Conservation (phyloP, 2,888 invertebrate species). For the Patella pellucida region DNA sequence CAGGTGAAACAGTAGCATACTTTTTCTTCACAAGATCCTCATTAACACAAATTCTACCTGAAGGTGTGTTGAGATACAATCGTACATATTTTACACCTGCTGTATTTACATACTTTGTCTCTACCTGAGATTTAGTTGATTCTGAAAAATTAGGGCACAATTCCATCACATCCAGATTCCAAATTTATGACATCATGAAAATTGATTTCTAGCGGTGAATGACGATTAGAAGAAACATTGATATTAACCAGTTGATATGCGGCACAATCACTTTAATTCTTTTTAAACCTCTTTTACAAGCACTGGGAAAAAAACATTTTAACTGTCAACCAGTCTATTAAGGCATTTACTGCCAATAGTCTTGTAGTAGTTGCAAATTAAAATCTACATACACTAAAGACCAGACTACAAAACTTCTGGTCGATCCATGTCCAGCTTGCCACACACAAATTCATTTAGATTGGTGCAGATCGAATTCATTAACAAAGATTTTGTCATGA, state of each 20-base stretch:
- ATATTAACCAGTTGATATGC: too few relatives aligned
- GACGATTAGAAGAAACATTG: too few relatives aligned
- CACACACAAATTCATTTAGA: neutral
- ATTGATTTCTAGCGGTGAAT: too few relatives aligned
- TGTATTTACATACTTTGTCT: constrained; percentile 30
- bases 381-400: too few relatives aligned
- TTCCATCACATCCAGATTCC: constrained; percentile 11
- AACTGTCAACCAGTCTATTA: too few relatives aligned
- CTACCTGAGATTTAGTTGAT: constrained; percentile 23
- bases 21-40: constrained; percentile 37
- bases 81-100: constrained; percentile 32
- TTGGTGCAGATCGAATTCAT: neutral
- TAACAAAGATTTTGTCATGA: neutral
- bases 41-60: constrained; percentile 43
- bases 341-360: too few relatives aligned
- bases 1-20: constrained; percentile 36
- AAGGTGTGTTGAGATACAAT: constrained; percentile 33
- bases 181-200: neutral
- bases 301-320: too few relatives aligned
- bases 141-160: constrained; percentile 21
- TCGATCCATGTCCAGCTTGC: too few relatives aligned
- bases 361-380: too few relatives aligned
- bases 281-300: too few relatives aligned
- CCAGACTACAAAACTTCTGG: too few relatives aligned
- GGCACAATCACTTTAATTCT: too few relatives aligned